Conservation (phyloP, 1,140 invertebrate genomes). For the Bombus confusus region DNA sequence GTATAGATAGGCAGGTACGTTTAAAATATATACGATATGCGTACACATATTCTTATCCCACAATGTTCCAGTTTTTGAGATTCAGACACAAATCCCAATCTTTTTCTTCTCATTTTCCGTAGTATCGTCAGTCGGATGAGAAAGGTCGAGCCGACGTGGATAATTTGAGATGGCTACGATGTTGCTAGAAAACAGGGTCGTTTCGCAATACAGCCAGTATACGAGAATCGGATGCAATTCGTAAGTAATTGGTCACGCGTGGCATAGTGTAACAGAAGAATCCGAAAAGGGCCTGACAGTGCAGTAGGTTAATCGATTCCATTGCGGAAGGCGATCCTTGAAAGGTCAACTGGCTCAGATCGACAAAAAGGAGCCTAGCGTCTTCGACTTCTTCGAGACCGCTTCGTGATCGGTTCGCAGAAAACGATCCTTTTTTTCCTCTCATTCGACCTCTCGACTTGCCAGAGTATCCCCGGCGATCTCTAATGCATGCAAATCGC, state of each 20-base stretch:
- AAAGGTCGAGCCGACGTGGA: not conserved
- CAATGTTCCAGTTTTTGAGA: not conserved
- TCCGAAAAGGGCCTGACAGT: not conserved
- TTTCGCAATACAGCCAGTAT: not conserved
- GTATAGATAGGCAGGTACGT: not conserved
- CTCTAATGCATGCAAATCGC: constrained; percentile 56
- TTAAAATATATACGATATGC: no score
- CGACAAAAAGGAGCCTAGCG: not conserved
- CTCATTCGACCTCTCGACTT: not conserved
- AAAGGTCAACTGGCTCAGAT: not conserved
- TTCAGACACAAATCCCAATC: not conserved
- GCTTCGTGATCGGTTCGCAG: constrained; percentile 6
- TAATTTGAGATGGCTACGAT: not conserved
- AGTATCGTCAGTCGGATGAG: not conserved
- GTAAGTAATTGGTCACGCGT: not conserved
- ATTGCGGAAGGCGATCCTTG: not conserved
- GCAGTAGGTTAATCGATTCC: constrained; percentile 17
- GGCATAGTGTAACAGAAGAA: not conserved
- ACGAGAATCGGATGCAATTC: not conserved
- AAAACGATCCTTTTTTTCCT: not conserved
- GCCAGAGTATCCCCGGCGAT: constrained; percentile 44
- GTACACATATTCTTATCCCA: not conserved
- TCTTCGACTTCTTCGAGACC: not conserved
- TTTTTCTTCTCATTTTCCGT: no score
- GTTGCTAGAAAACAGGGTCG: not conserved